A percentile compares a stretch with the other conserved stretches of the same genome.
Evolutionary conservation across 2,113 vertebrate genomes (phyloP).

Genomic region (Paramisgurnus dabryanus): DNA sequence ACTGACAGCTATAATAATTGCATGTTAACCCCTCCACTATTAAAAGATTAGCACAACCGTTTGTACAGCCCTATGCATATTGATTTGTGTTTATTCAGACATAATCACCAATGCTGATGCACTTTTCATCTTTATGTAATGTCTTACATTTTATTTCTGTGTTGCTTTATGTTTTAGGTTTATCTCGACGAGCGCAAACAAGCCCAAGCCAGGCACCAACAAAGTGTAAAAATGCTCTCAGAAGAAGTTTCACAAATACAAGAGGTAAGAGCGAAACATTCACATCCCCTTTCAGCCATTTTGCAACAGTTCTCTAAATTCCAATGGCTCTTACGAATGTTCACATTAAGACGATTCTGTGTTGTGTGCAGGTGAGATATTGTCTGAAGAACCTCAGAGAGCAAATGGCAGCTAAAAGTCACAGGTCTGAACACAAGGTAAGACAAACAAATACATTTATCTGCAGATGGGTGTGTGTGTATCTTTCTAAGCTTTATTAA

Average conservation of each 20-base stretch:
- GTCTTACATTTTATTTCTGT: neutral
- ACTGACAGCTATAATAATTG: neutral
- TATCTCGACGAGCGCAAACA: conserved; percentile 83
- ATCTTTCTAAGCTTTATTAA: conserved; percentile 6
- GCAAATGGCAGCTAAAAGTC: conserved; percentile 76
- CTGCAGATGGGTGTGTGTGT: neutral
- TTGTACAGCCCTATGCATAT: neutral
- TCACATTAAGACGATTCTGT: conserved; percentile 23
- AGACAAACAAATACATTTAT: conserved; percentile 8
- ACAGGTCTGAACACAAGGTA: conserved; percentile 64
- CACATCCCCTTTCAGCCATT: neutral
- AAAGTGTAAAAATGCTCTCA: conserved; percentile 83
- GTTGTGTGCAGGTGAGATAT: conserved; percentile 72
- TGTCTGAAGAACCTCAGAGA: conserved; percentile 77
- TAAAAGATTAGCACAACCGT: neutral
- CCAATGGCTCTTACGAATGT: neutral
- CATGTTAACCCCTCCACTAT: neutral
- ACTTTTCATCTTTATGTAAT: neutral
- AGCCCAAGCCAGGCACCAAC: conserved; percentile 75
- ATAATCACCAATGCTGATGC: no score
- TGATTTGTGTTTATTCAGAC: neutral
- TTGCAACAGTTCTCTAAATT: neutral
- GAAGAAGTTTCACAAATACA: conserved; percentile 88
- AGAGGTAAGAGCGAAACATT: conserved; percentile 72
- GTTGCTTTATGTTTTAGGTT: conserved; percentile 67